Conservation (phyloP, 2,888 invertebrate genomes). For the Oscheius sp. region DNA sequence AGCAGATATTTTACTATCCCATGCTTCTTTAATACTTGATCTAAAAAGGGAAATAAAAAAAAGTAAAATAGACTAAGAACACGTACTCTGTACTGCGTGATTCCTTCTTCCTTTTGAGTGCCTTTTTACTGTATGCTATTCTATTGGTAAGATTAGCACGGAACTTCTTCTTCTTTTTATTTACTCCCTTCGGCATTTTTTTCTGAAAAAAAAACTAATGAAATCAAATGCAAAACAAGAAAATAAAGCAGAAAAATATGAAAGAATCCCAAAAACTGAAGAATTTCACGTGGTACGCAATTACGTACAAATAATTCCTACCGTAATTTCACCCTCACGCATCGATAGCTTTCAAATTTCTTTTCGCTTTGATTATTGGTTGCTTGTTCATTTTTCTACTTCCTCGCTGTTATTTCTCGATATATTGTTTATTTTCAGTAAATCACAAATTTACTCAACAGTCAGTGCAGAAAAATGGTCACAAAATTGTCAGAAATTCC, state of each 20-base stretch:
- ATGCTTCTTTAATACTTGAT: slow-evolving; percentile 49
- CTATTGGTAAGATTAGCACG: slow-evolving; percentile 41
- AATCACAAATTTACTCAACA: slow-evolving; percentile 9
- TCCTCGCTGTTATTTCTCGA: too few relatives aligned
- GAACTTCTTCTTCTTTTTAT: slow-evolving; percentile 42
- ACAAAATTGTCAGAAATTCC: slow-evolving; percentile 41
- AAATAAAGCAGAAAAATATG: slow-evolving; percentile 14
- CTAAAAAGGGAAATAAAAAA: slow-evolving; percentile 44
- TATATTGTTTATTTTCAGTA: slow-evolving; percentile 1
- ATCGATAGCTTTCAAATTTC: too few relatives aligned
- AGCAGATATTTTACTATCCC: slow-evolving; percentile 55
- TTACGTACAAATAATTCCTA: too few relatives aligned
- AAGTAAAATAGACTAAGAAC: neutral
- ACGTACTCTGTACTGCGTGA: slow-evolving; percentile 35
- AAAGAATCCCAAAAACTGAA: neutral
- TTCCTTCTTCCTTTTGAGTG: slow-evolving; percentile 37
- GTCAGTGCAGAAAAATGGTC: neutral
- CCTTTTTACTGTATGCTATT: slow-evolving; percentile 41
- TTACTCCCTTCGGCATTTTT: slow-evolving; percentile 53
- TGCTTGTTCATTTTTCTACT: neutral
- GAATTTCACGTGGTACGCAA: too few relatives aligned
- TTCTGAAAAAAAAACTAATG: slow-evolving; percentile 20
- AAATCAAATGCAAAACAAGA: neutral
- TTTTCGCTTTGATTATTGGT: neutral
- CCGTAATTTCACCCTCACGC: too few relatives aligned